Base-by-base conservation (phyloP, 2,888 invertebrate species). In the Entomobrya multifasciata region DNA sequence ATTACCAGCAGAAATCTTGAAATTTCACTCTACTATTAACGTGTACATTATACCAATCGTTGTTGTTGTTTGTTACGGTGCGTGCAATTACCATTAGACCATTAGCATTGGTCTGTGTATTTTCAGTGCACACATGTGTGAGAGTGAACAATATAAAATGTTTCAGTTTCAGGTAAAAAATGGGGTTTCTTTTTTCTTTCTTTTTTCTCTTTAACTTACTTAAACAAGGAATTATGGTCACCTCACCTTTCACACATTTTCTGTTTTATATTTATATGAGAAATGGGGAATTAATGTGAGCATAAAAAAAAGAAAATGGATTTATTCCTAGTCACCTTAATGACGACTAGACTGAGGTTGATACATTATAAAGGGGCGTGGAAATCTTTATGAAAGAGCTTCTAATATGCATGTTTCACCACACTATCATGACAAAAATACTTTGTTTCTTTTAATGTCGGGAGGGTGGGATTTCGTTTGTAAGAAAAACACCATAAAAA, bases 271-370 rank as follows among this genome's bases (percentile, higher is more conserved):
- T 55, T 57, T 55, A 41, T 57, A 25, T 20, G 55, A 20, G 55
- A 22, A 57, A 79, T 67, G 62, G 57, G 41, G 60, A 60, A 78
- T 79, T 55, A 60, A 78, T 62, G 79, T 22, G 62, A 47, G 65
- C 76, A 79, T 62, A 79, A 79, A 79, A 79, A 79, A 79, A 11
- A 27, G 76, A 44, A 67, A 76, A 76, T 76, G 76, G 76, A 13
- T 76, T 76, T 76, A 76, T 76, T 76, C 36, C 8, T 36, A 36
- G 36, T 36, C 36, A 36, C 20, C 20, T 52, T 11, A 52, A 8
- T 52, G 4, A 36, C 36, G 36, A n/a, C 8, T 36, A 8, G 36
- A 36, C 8, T 36, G 36, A 36, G 8, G 36, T 36, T 36, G 36
- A 8, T 36, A 36, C 8, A 36, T 36, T n/a, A n/a, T n/a, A n/a